phyloP scores from a whole-genome alignment of 2,113 vertebrate species.

The Phrynocephalus versicolor region DNA sequence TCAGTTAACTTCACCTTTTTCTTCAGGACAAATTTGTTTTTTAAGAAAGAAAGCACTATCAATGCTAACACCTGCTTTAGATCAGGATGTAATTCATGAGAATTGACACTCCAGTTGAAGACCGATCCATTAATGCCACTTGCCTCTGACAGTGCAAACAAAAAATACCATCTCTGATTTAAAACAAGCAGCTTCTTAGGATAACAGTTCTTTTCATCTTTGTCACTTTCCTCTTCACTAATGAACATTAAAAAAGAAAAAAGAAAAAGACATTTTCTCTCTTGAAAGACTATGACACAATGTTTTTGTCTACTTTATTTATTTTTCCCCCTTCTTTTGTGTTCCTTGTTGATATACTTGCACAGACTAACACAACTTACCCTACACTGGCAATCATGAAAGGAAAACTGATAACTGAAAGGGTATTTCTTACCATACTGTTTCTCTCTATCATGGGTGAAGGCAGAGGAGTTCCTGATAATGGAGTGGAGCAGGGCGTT shows the following conservation, averaged over 20 bases:
- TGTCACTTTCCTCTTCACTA: too few relatives aligned
- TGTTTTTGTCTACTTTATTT: too few relatives aligned
- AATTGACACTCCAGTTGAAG: neutral
- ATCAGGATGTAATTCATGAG: neutral
- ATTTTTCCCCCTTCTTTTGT: too few relatives aligned
- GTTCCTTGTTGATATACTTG: too few relatives aligned
- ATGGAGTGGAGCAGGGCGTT: constrained; percentile 67
- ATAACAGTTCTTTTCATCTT: too few relatives aligned
- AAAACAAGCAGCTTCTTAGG: neutral
- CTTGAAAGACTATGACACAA: too few relatives aligned
- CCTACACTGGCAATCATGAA: neutral
- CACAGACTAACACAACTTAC: too few relatives aligned
- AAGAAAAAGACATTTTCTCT: too few relatives aligned
- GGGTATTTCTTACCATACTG: constrained; percentile 70
- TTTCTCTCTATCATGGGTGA: constrained; percentile 79
- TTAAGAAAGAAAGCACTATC: neutral
- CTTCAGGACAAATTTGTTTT: neutral
- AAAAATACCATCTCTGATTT: neutral
- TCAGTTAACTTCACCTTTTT: neutral
- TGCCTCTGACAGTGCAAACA: neutral
- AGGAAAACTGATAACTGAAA: accelerated
- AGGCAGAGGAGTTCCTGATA: constrained; percentile 80
- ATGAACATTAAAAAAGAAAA: too few relatives aligned
- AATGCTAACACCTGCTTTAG: neutral
- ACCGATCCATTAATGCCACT: neutral